Evolutionary conservation across 1,140 invertebrate genomes (phyloP), one percentile per base, ranked within the genome.

Genomic region (Chrysomallon squamiferum): DNA sequence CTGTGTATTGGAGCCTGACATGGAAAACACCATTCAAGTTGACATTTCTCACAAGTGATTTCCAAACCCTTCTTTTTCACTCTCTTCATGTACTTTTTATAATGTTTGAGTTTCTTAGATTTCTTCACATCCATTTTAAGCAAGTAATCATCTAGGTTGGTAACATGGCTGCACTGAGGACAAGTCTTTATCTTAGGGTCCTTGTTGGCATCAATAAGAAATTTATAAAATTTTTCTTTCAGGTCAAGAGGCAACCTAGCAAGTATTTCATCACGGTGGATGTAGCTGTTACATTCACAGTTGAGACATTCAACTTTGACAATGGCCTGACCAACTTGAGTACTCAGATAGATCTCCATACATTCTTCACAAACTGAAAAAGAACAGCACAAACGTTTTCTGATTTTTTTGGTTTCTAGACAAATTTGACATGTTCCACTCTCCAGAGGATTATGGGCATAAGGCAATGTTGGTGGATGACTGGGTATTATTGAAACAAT

Each of bases 1-100:
- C 84, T 83, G 67, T 87, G 87, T 77, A 76, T 83, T 9, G 86
- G 86, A 13, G 85, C 80, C 61, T 87, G 86, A 59, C 87, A 87
- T 11, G 70, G 66, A 65, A 87, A 87, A 65, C 87, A 87, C 86
- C 86, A 87, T 29, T 72, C 65, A 27, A 85, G 66, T 0, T 71
- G 20, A 64, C 87, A 87, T 47, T 80, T 74, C 6, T 68, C 30
- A 72, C 87, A 87, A 13, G 60, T 65, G 1, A 84, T 74, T 35
- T 62, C 58, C 15, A 76, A 13, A 29, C 80, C 80, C 43, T 73
- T 58, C 58, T 77, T 77, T 59, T 38, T 38, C 35, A 38, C 35
- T 38, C 35, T 5, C 15, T 38, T 38, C 15, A 38, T 5, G 15
- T 38, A 38, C 35, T 38, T 38, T 15, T 38, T 38, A 15, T 38